Evolutionary conservation across 2,797 vertebrate genomes (phyloP).

Genomic region (Microchirus variegatus): DNA sequence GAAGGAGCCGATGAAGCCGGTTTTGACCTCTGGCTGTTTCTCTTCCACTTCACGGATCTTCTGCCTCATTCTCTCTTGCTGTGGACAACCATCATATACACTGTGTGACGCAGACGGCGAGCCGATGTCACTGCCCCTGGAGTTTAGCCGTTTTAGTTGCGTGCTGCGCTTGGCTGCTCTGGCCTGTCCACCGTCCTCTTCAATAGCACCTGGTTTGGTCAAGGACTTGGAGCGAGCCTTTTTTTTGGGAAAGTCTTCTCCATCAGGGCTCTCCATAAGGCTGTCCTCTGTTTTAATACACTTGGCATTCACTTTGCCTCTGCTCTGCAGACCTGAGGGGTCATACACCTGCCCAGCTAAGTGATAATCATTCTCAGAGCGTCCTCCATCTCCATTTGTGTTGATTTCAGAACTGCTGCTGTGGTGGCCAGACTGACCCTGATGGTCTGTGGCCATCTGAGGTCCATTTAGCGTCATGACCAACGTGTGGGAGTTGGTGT

Average conservation of each 20-base stretch:
- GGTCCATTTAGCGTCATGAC: constrained; percentile 88
- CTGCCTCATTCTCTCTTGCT: constrained; percentile 97
- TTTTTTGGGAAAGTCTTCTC: constrained; percentile 86
- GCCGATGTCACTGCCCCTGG: constrained; percentile 84
- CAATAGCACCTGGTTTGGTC: constrained; percentile 76
- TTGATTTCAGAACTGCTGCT: constrained; percentile 82
- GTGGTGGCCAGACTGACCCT: constrained; percentile 78
- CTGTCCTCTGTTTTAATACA: constrained; percentile 84
- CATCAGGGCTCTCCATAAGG: constrained; percentile 74
- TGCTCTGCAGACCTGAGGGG: constrained; percentile 59
- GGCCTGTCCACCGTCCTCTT: constrained; percentile 82
- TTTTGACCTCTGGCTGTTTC: constrained; percentile 98
- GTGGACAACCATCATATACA: constrained; percentile 89
- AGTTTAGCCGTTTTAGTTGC: constrained; percentile 89
- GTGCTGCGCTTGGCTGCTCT: constrained; percentile 85
- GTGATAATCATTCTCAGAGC: constrained; percentile 82
- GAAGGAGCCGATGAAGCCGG: constrained; percentile 97
- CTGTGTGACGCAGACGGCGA: constrained; percentile 84
- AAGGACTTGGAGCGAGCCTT: constrained; percentile 86
- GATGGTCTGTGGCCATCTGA: constrained; percentile 86
- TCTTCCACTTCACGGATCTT: constrained; percentile 98
- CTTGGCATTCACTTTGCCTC: constrained; percentile 70
- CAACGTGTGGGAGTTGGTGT: constrained; percentile 82
- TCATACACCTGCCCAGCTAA: constrained; percentile 80
- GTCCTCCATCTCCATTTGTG: constrained; percentile 82